A percentile compares a stretch with the other conserved stretches of the same genome.
These are phyloP conservation scores for Psococerastis gibbosa DNA, from an alignment of 2,888 invertebrate genomes.

Conservation along the genomic window DNA sequence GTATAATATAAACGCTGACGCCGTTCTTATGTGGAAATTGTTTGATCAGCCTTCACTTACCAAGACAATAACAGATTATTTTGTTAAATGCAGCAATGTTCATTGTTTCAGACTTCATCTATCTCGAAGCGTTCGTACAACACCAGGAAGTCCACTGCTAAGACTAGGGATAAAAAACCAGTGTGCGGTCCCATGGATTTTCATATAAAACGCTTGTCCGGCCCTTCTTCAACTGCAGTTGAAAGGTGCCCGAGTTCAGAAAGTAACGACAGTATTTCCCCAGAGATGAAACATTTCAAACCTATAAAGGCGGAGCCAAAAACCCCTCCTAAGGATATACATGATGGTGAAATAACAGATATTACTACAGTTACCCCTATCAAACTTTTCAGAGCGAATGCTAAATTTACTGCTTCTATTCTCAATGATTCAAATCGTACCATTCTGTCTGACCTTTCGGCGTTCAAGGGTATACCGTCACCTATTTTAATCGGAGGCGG, in stretches of 20 bases:
- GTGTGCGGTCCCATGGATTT: no score
- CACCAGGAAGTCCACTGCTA: no score
- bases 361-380: background rate
- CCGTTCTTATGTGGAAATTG: no score
- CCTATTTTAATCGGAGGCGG: background rate
- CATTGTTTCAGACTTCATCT: no score
- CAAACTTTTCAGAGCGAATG: background rate
- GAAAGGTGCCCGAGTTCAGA: background rate
- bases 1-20: no score
- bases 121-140: no score
- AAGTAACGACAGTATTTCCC: constrained; percentile 3
- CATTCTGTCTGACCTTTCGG: constrained; percentile 1
- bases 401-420: background rate
- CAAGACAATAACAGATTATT: no score
- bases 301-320: background rate
- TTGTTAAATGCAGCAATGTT: no score
- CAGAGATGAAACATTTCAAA: constrained; percentile 5
- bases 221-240: no score
- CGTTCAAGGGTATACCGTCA: background rate
- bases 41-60: no score
- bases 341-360: background rate
- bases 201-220: no score
- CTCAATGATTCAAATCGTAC: background rate
- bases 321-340: background rate
- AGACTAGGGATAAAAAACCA: no score